Percentiles rank a stretch among this genome's conserved stretches.
phyloP scores from a whole-genome alignment of 2,888 invertebrate species.

The Cordylochernes scorpioides region DNA sequence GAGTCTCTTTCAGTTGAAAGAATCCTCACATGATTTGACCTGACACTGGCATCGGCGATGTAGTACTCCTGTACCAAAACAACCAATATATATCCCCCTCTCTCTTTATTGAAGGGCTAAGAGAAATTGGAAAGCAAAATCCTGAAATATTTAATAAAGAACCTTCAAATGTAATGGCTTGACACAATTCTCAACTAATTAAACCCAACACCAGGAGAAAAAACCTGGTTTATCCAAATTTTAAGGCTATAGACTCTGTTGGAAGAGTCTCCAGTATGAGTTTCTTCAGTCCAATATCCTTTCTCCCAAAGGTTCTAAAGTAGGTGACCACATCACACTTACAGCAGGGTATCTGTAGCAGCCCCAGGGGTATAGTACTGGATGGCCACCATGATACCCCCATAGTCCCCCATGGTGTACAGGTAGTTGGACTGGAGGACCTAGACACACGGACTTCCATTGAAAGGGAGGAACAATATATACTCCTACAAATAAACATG shows the following conservation, averaged over 20 bases:
- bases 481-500: too few relatives aligned
- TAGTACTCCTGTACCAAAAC: constrained; percentile 45
- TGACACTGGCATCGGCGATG: constrained; percentile 56
- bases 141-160: constrained; percentile 2
- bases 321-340: constrained; percentile 16
- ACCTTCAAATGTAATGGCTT: not conserved
- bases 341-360: constrained; percentile 43
- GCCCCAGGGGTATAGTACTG: constrained; percentile 43
- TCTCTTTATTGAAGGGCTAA: not conserved
- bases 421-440: constrained; percentile 47
- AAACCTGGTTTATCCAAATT: too few relatives aligned
- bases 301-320: too few relatives aligned
- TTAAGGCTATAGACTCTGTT: too few relatives aligned
- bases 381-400: constrained; percentile 58
- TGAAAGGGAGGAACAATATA: too few relatives aligned
- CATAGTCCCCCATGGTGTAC: constrained; percentile 71
- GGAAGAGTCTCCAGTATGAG: too few relatives aligned
- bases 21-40: too few relatives aligned
- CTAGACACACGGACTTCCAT: too few relatives aligned
- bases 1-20: too few relatives aligned
- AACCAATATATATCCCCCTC: not conserved
- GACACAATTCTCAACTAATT: too few relatives aligned
- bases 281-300: too few relatives aligned
- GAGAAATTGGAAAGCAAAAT: constrained; percentile 1
- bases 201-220: too few relatives aligned